phyloP scores from a whole-genome alignment of 2,888 invertebrate species.

The Parapristionchus giblindavisi region DNA sequence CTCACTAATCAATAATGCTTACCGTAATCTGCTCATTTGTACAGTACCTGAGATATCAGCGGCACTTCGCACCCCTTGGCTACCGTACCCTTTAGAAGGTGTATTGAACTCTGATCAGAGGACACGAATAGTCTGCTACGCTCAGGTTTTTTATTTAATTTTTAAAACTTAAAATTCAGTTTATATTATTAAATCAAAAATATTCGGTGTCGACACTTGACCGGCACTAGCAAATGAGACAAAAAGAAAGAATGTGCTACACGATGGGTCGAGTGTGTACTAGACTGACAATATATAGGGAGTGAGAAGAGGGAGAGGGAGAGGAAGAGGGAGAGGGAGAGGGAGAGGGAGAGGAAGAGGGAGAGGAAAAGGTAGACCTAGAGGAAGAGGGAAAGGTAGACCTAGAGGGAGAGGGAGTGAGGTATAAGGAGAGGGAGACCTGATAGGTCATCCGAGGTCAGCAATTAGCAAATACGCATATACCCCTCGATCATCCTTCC shows the following conservation, averaged over 20 bases:
- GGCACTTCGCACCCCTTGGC: slow-evolving; percentile 3
- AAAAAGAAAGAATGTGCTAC: not conserved
- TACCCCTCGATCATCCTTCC: too few species aligned
- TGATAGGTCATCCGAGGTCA: too few species aligned
- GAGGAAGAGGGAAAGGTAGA: not conserved
- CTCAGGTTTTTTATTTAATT: not conserved
- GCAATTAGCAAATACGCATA: too few species aligned
- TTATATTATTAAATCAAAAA: not conserved
- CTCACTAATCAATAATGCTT: not conserved
- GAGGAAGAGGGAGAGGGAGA: not conserved
- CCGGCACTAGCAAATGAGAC: not conserved
- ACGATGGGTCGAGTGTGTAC: slow-evolving; percentile 6
- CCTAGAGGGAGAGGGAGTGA: too few species aligned
- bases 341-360: not conserved
- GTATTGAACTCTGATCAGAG: not conserved
- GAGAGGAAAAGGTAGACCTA: slow-evolving; percentile 16
- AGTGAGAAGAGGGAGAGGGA: not conserved
- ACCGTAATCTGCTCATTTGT: slow-evolving; percentile 8
- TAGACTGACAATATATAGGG: slow-evolving; percentile 5
- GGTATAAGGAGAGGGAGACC: too few species aligned
- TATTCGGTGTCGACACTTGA: too few species aligned
- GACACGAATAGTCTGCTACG: slow-evolving; percentile 14
- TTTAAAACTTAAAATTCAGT: not conserved
- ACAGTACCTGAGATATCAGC: slow-evolving; percentile 25
- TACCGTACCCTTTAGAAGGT: slow-evolving; percentile 31